These are phyloP conservation scores for Pentalonia nigronervosa DNA, from an alignment of 1,140 invertebrate genomes.

Conservation along the genomic window DNA sequence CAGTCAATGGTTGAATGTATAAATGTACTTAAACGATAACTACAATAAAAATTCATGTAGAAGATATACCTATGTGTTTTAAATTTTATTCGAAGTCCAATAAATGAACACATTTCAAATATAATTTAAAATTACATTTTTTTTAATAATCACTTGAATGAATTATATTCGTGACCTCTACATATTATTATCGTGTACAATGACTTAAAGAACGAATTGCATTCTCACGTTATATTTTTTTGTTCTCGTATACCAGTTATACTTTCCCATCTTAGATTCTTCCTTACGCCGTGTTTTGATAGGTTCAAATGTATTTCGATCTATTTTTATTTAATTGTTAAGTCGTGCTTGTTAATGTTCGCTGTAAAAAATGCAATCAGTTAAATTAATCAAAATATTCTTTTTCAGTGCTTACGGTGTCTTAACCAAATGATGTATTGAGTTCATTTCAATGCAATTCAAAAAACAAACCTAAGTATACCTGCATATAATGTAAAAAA, in stretches of 20 bases:
- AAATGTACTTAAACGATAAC: neutral
- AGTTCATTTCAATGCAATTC: neutral
- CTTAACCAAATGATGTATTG: neutral
- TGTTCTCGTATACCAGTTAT: slow-evolving; percentile 28
- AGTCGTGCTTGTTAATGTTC: neutral
- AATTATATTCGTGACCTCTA: slow-evolving; percentile 46
- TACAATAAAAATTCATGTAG: neutral
- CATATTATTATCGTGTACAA: slow-evolving; percentile 41
- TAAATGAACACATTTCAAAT: neutral
- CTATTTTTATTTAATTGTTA: slow-evolving; percentile 28
- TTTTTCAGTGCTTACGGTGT: neutral
- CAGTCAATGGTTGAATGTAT: neutral
- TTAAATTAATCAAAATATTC: neutral
- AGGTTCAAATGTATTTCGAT: slow-evolving; percentile 35
- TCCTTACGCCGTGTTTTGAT: no score
- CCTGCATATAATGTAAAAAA: neutral
- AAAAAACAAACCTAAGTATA: neutral
- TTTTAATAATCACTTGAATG: slow-evolving; percentile 31
- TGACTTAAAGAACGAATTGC: slow-evolving; percentile 29
- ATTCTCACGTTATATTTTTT: slow-evolving; percentile 41
- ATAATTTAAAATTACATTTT: neutral
- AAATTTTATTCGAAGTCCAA: neutral
- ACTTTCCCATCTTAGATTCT: slow-evolving; percentile 23
- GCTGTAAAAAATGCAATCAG: neutral
- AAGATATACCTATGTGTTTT: no score